A percentile compares a stretch with the other conserved stretches of the same genome.
Conservation (phyloP, 2,797 vertebrate genomes). For the Choloepus didactylus region DNA sequence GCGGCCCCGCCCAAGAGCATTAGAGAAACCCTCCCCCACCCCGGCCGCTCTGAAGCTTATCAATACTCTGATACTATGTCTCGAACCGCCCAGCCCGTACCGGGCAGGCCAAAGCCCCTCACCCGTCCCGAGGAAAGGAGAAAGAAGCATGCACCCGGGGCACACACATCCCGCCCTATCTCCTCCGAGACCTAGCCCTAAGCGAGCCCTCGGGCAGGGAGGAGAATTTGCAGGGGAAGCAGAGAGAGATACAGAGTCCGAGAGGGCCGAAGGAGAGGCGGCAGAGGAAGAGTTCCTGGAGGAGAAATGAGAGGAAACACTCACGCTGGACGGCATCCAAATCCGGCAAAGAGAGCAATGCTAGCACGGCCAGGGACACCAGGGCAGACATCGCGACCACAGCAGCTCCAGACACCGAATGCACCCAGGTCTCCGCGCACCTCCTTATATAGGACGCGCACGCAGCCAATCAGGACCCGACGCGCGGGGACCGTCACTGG, state of each 20-base stretch:
- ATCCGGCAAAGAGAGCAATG: not conserved
- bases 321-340: slow-evolving; percentile 35
- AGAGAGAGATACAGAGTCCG: fast-evolving
- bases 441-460: fast-evolving
- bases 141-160: not conserved
- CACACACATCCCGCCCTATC: not conserved
- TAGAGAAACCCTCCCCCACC: not conserved
- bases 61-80: not conserved
- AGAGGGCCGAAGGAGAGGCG: fast-evolving
- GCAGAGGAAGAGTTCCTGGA: not conserved
- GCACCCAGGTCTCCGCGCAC: fast-evolving
- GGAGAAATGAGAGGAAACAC: not conserved
- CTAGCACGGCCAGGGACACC: not conserved
- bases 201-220: not conserved
- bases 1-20: not conserved
- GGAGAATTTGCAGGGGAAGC: not conserved
- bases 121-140: fast-evolving
- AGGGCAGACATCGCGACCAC: not conserved
- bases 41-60: not conserved
- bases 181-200: not conserved
- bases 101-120: not conserved
- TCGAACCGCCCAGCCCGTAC: fast-evolving
- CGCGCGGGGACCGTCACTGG: slow-evolving; percentile 20
- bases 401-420: fast-evolving
- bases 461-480: slow-evolving; percentile 59